Base-by-base conservation (phyloP, 2,888 invertebrate species). In the Lamellibrachia columna region DNA sequence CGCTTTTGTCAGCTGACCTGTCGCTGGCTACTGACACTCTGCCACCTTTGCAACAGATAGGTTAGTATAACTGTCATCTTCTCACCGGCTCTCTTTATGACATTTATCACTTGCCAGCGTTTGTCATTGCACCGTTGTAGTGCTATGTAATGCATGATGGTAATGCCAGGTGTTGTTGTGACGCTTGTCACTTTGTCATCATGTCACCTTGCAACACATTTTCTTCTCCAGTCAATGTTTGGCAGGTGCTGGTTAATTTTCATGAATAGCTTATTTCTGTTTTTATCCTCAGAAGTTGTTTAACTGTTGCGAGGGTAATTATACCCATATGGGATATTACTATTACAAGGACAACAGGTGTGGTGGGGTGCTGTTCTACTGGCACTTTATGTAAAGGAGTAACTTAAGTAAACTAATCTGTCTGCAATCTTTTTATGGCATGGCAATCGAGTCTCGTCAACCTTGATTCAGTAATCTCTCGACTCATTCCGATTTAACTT, bases 201-300 rank as follows among this genome's bases (percentile, higher is more conserved):
- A 75, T 75, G 75, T 75, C 75, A 75, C 75, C 75, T 75, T 75
- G 75, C 75, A 75, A 75, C 75, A 22, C n/a, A 75, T 75, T n/a
- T 75, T 40, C 40, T 40, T 40, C 22, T 15, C 75, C 22, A 22
- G 75, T 75, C 75, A 55, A n/a, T 15, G n/a, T 75, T n/a, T 75
- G 75, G 75, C 11, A 75, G 75, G 75, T 75, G 75, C 2, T 15
- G 75, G 75, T 22, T 75, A 75, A 75, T 75, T 75, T 75, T 15
- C 75, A 75, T 22, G 0, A 3, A 22, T 75, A n/a, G 75, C 75
- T 60, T 60, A 60, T 4, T 60, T 40, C 40, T 75, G 75, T 11
- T 75, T 75, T 75, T 75, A 75, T 75, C 75, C 3, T 15, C n/a
- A n/a, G 75, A 75, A 75, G 75, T 75, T 75, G 22, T 75, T 75